Percentiles rank a stretch among this genome's conserved stretches.
These are phyloP conservation scores for Choristoneura fumiferana DNA, from an alignment of 1,140 invertebrate genomes.

Conservation along the genomic window DNA sequence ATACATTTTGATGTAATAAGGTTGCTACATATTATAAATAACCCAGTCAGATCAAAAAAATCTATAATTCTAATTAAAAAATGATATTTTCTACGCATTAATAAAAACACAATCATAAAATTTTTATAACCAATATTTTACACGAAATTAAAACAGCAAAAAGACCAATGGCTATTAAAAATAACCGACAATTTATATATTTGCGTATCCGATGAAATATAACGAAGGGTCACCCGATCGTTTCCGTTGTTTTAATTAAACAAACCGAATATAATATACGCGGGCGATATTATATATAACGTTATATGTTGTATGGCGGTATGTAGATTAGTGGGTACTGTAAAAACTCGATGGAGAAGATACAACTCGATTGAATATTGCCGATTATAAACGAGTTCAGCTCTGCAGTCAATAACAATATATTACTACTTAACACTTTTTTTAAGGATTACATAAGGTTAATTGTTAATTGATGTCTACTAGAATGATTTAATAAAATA, in stretches of 20 bases:
- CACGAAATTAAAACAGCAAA: slow-evolving; percentile 14
- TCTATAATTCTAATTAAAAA: too few species aligned
- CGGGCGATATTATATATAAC: slow-evolving; percentile 25
- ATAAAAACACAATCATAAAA: neutral
- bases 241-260: slow-evolving; percentile 45
- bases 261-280: slow-evolving; percentile 47
- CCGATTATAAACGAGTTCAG: too few species aligned
- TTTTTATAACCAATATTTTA: slow-evolving; percentile 14
- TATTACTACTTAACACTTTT: too few species aligned
- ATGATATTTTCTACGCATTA: too few species aligned
- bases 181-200: slow-evolving; percentile 38
- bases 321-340: slow-evolving; percentile 10
- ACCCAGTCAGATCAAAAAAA: too few species aligned
- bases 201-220: slow-evolving; percentile 39
- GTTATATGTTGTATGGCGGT: slow-evolving; percentile 3
- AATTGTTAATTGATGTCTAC: too few species aligned
- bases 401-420: too few species aligned
- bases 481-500: too few species aligned
- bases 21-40: too few species aligned
- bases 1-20: too few species aligned
- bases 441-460: too few species aligned
- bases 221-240: slow-evolving; percentile 27
- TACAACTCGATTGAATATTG: too few species aligned
- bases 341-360: neutral
- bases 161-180: slow-evolving; percentile 17